Base-by-base conservation (phyloP, 1,140 invertebrate species). In the Lepidurus apus region DNA sequence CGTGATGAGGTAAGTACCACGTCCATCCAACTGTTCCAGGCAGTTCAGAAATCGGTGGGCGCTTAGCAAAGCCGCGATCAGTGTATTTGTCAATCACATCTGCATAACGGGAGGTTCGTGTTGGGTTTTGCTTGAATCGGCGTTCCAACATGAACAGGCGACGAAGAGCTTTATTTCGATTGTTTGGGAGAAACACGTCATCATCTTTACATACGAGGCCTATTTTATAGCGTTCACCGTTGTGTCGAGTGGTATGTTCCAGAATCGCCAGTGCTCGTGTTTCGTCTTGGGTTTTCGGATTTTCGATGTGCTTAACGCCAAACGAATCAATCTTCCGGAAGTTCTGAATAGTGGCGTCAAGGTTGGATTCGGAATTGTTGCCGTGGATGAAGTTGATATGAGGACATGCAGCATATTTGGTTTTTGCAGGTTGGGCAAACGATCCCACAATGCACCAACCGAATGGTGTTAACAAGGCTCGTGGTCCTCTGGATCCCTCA, bases 21-120 rank as follows among this genome's bases (percentile, higher is more conserved):
- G 73, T 88, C 17, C 43, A 8, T n/a, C 74, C 26, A 34, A 13
- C 7, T 17, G n/a, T n/a, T 17, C 13, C 26, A 26, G 5, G n/a
- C 17, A 75, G 26, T 13, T 26, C 26, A 3, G 34, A 17, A 13
- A 5, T 1, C 17, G 2, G 13, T 7, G 78, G 42, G 0, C 74
- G 21, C n/a, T 26, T 21, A 9, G 80, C 74, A 24, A 42, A 44
- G 10, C 74, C 77, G 5, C 74, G 74, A 24, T 7, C 43, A 3
- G 34, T 2, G 21, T 73, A 73, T 11, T 43, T 44, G n/a, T 26
- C 74, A 53, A 74, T 53, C 24, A 75, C 76, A 6, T 45, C 53
- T 1, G 13, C 42, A 34, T 80, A 78, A 7, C 26, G 44, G 10
- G 43, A 5, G 0, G 76, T 74, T 7, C 77, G 78, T 7, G 74